Evolutionary conservation across 2,888 invertebrate species (phyloP), one percentile per base, ranked within the genome.

Genomic region (Nomada fabriciana): DNA sequence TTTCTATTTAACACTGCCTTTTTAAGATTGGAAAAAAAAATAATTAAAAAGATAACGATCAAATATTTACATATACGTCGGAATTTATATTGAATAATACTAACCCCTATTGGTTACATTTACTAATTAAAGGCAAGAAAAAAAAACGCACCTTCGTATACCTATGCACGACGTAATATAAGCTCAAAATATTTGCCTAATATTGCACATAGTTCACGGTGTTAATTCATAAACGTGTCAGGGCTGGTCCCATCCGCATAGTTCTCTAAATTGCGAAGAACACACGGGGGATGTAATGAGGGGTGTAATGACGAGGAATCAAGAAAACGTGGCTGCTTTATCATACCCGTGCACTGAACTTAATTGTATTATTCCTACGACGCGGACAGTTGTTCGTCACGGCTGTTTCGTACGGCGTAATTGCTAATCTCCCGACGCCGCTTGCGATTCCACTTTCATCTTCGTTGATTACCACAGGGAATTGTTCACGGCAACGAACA

Each of bases 391-490:
- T 69, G 20, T 59, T 23, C 43, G 69, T 64, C 70, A n/a, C 53
- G 29, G 47, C 25, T 43, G 60, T 53, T 76, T 52, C 53, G 9
- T 36, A 25, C 25, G 18, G 42, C 50, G 59, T 65, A 77, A 80
- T 80, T 77, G 64, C 79, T 64, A 79, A 79, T 79, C 79, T 57
- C 60, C n/a, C 50, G 72, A 23, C 60, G 64, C 52, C n/a, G 43
- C 11, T 47, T 43, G 70, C 65, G 65, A 76, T 68, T 67, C 71
- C 61, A 61, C 72, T 80, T 71, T 71, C 80, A 77, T 80, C 67
- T 25, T 42, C 15, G 69, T 65, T 67, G 67, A 77, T 70, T 80
- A 65, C 70, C 57, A n/a, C 67, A 0, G 70, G 55, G 67, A 80
- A 70, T 70, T 52, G 55, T 42, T 70, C 59, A 59, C 36, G 4